Percentiles rank a stretch among this genome's conserved stretches.
These are phyloP conservation scores for Papilio machaon DNA, from an alignment of 1,140 invertebrate species.

Conservation along the genomic window DNA sequence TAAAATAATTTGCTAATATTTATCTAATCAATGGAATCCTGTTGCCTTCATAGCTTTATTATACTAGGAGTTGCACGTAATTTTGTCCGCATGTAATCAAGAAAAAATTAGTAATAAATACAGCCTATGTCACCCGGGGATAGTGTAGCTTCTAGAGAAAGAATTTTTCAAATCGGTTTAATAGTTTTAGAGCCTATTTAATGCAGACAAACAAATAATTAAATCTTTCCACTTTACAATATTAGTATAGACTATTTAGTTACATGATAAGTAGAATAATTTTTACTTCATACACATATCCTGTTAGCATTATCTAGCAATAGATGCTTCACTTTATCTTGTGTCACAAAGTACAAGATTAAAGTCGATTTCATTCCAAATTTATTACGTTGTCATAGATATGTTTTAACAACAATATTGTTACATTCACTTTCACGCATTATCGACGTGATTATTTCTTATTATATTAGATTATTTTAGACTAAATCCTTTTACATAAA, in stretches of 20 bases:
- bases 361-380: background rate
- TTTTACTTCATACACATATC: too few species aligned
- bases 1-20: background rate
- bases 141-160: too few species aligned
- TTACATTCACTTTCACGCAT: conserved; percentile 5
- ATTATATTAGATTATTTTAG: too few species aligned
- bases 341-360: background rate
- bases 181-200: too few species aligned
- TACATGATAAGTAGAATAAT: too few species aligned
- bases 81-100: too few species aligned
- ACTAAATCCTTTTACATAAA: background rate
- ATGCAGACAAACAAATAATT: too few species aligned
- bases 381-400: background rate
- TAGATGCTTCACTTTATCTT: background rate
- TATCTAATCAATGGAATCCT: background rate
- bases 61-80: background rate
- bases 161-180: too few species aligned
- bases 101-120: too few species aligned
- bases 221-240: too few species aligned
- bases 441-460: background rate
- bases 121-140: too few species aligned
- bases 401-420: background rate
- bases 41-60: background rate
- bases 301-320: background rate
- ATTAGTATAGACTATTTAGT: too few species aligned